Conservation (phyloP, 2,113 vertebrate species). For the Rafetus swinhoei region DNA sequence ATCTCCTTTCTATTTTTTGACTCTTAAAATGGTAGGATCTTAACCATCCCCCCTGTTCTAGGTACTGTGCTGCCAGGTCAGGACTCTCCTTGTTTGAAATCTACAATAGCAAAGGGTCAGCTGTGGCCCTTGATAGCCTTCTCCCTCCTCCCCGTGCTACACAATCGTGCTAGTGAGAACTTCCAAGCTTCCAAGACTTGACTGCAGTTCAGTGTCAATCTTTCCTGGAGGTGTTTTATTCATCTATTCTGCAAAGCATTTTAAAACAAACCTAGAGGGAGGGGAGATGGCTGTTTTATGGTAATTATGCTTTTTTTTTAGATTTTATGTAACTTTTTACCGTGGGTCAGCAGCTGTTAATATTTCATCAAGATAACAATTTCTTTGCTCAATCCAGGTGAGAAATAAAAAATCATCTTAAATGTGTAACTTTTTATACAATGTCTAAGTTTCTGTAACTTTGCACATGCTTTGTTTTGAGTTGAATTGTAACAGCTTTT, state of each 20-base stretch:
- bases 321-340: constrained; percentile 77
- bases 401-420: constrained; percentile 60
- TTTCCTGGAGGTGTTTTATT: constrained; percentile 71
- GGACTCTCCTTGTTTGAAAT: background rate
- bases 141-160: background rate
- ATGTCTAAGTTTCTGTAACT: constrained; percentile 71
- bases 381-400: constrained; percentile 67
- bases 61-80: background rate
- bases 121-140: background rate
- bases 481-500: constrained; percentile 78
- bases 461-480: constrained; percentile 78
- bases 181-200: constrained; percentile 16
- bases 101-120: background rate
- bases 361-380: constrained; percentile 70
- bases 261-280: constrained; percentile 52
- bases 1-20: background rate
- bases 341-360: constrained; percentile 64
- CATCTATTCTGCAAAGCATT: constrained; percentile 66
- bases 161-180: background rate
- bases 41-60: background rate
- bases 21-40: background rate
- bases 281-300: constrained; percentile 58
- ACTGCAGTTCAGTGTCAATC: constrained; percentile 67
- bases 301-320: constrained; percentile 73
- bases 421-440: constrained; percentile 73